Percentiles rank a stretch among this genome's conserved stretches.
Evolutionary conservation across 1,140 invertebrate genomes (phyloP).

Genomic region (Asobara japonica): DNA sequence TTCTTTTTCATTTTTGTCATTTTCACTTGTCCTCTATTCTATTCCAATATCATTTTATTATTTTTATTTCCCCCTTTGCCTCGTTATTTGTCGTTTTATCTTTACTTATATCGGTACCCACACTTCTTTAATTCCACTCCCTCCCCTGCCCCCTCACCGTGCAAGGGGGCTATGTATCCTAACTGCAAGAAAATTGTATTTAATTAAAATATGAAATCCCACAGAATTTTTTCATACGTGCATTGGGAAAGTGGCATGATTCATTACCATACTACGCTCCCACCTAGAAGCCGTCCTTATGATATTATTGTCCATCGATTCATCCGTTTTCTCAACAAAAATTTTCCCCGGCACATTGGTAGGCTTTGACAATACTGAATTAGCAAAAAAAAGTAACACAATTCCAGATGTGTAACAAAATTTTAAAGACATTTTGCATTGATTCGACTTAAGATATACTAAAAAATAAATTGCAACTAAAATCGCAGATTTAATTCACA

Average conservation of each 20-base stretch:
- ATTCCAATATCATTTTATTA: too few relatives aligned
- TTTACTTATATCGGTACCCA: too few relatives aligned
- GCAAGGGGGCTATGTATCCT: too few relatives aligned
- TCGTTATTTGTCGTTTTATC: too few relatives aligned
- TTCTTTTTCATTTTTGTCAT: too few relatives aligned
- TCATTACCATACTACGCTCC: constrained; percentile 49
- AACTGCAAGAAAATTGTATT: too few relatives aligned
- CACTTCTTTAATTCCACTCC: too few relatives aligned
- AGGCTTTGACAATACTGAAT: constrained; percentile 34
- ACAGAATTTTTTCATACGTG: too few relatives aligned
- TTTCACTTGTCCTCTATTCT: too few relatives aligned
- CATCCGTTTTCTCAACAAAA: constrained; percentile 34
- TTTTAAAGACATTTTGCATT: constrained; percentile 5
- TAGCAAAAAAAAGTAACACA: not conserved
- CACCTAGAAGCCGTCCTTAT: constrained; percentile 39
- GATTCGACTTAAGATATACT: not conserved
- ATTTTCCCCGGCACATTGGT: constrained; percentile 49
- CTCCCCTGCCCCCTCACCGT: too few relatives aligned
- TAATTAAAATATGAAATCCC: too few relatives aligned
- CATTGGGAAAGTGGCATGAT: constrained; percentile 22
- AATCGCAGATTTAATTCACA: not conserved
- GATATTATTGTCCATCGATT: not conserved
- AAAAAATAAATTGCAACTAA: not conserved
- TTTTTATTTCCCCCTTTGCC: too few relatives aligned
- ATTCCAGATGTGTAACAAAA: not conserved